These are phyloP conservation scores for Dicyrtoma fusca DNA, from an alignment of 2,888 invertebrate species.

Conservation along the genomic window DNA sequence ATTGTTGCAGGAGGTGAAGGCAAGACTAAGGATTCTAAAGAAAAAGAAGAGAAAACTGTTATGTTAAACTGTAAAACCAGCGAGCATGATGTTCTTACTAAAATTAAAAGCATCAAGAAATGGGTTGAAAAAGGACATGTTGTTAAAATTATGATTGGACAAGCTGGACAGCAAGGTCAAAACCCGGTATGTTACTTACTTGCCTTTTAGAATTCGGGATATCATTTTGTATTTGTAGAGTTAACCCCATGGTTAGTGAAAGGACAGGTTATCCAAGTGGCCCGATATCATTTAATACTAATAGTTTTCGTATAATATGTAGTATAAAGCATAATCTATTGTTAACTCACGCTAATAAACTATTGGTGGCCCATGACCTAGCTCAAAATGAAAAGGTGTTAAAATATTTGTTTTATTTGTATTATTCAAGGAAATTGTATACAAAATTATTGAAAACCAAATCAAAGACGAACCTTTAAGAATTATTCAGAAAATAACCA, in stretches of 20 bases:
- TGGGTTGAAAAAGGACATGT: constrained; percentile 48
- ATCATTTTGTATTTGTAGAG: too few species aligned
- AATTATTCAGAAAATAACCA: constrained; percentile 49
- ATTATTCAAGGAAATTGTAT: constrained; percentile 45
- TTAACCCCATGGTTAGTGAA: too few species aligned
- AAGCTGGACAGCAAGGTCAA: constrained; percentile 35
- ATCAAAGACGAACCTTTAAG: constrained; percentile 38
- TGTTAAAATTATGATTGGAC: constrained; percentile 44
- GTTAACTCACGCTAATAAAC: background rate
- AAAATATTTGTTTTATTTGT: background rate
- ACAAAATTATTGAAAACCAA: constrained; percentile 42
- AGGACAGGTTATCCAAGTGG: too few species aligned
- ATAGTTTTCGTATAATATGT: background rate
- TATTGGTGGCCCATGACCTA: too few species aligned
- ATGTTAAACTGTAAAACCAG: constrained; percentile 45
- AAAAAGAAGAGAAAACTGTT: constrained; percentile 48
- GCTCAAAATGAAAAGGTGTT: too few species aligned
- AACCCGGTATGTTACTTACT: constrained; percentile 41
- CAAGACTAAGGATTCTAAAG: constrained; percentile 29
- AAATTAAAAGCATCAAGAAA: constrained; percentile 44
- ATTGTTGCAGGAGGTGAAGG: background rate
- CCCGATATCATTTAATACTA: too few species aligned
- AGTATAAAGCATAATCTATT: background rate
- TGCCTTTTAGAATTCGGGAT: background rate
- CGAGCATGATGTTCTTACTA: constrained; percentile 46